Percentiles rank a stretch among this genome's conserved stretches.
These are phyloP conservation scores for Cygnus olor DNA, from an alignment of 2,797 vertebrate species.

Conservation along the genomic window DNA sequence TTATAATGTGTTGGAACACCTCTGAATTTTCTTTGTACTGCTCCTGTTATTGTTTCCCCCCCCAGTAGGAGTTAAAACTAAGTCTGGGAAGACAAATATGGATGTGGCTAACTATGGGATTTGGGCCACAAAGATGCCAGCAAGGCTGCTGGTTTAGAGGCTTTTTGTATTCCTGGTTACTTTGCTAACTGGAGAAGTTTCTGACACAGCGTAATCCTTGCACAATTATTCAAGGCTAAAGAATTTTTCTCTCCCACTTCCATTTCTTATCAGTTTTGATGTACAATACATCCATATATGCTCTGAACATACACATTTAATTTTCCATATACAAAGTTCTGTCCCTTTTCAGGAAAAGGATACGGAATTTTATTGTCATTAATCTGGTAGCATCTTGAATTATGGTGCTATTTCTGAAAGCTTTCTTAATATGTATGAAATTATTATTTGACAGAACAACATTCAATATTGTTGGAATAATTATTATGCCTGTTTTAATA, in stretches of 20 bases:
- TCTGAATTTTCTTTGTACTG: no score
- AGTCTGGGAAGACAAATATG: neutral
- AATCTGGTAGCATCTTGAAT: conserved; percentile 69
- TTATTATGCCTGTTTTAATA: conserved; percentile 69
- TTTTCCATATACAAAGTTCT: conserved; percentile 69
- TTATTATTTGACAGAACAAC: conserved; percentile 70
- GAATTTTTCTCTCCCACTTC: neutral
- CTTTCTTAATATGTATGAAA: conserved; percentile 56
- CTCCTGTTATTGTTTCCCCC: neutral
- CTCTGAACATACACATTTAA: neutral
- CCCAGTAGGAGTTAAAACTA: accelerated
- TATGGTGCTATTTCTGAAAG: conserved; percentile 63
- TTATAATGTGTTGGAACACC: neutral
- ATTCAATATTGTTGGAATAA: conserved; percentile 76
- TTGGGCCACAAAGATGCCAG: neutral
- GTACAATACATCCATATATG: neutral
- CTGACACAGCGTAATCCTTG: conserved; percentile 22
- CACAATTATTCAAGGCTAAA: conserved; percentile 41
- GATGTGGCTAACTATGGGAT: neutral
- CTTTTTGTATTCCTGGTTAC: neutral
- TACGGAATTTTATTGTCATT: conserved; percentile 42
- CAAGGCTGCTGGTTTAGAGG: neutral
- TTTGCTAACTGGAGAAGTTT: neutral
- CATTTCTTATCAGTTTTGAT: conserved; percentile 4
- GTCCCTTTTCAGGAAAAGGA: conserved; percentile 62